Conservation (phyloP, 2,797 vertebrate genomes). For the Euthynnus affinis region DNA sequence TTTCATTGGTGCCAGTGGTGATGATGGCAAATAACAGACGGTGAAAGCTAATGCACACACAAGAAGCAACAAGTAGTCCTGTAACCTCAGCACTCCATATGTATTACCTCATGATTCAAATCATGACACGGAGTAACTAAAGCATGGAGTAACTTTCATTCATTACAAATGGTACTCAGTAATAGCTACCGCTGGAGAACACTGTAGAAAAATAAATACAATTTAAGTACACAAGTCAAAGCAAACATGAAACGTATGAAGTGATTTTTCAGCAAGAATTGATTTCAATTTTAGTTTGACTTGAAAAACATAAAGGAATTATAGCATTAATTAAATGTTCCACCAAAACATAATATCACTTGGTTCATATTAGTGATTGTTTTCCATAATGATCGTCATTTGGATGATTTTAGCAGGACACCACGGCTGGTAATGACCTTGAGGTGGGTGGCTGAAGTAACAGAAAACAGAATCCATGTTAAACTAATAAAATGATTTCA, state of each 20-base stretch:
- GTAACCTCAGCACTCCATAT: too few species aligned
- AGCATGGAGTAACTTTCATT: not conserved
- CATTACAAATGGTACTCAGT: too few species aligned
- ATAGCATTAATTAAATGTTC: not conserved
- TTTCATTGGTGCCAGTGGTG: not conserved
- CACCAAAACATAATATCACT: slow-evolving; percentile 1
- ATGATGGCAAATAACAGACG: too few species aligned
- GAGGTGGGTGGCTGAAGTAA: slow-evolving; percentile 44
- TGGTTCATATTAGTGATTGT: slow-evolving; percentile 15
- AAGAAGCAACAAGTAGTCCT: too few species aligned
- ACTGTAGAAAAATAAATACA: not conserved
- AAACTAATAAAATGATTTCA: slow-evolving; percentile 35
- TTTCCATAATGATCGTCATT: slow-evolving; percentile 26
- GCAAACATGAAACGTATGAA: not conserved
- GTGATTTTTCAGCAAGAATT: too few species aligned
- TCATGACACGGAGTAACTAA: not conserved
- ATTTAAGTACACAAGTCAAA: not conserved
- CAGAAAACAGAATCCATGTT: slow-evolving; percentile 45
- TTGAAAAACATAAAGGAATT: not conserved
- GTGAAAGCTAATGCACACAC: too few species aligned
- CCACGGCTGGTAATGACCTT: slow-evolving; percentile 37
- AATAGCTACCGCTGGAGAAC: too few species aligned
- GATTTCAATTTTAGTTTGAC: not conserved
- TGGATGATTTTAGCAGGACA: slow-evolving; percentile 30
- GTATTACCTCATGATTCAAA: too few species aligned